Base-by-base conservation (phyloP, 1,140 invertebrate genomes). In the Andrena cerasifolii region DNA sequence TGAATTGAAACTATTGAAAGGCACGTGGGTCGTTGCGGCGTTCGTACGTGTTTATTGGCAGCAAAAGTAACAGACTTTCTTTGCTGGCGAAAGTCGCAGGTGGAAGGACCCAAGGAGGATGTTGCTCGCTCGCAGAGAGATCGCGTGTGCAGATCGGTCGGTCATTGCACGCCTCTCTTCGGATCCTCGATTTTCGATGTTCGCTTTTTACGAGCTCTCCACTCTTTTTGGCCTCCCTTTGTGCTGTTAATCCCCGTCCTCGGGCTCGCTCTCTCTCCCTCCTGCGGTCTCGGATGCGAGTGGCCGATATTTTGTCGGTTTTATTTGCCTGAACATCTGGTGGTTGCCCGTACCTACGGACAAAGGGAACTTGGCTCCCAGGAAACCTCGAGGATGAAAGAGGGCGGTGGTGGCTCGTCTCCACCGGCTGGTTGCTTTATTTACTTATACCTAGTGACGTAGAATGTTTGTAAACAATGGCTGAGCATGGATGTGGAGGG, bases 281-380 rank as follows among this genome's bases (percentile, higher is more conserved):
- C 53, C 45, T n/a, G 36, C 51, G 45, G 54, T 28, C 65, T 53
- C 66, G 62, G 71, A 66, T 45, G 49, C 77, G 62, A 72, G 63
- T 63, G 68, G 65, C 53, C 74, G 72, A 80, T 84, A 79, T 91
- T 85, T 88, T 86, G 83, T 82, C 72, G 68, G 76, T 89, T 83
- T 90, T 88, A 87, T 90, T 89, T 87, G 82, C 75, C 71, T 56
- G 87, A 90, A 90, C 90, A 91, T 91, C 89, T 91, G 90, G 90
- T 89, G 87, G 82, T 79, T 87, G 86, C 81, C 36, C 10, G 36
- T 40, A 3, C 70, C 78, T 53, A 47, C 83, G 88, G 83, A 90
- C 89, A 91, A 91, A 90, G 88, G 80, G 59, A 83, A 79, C 26
- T 79, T 73, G 75, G 82, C 81, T 80, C 80, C 65, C 76, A 80